phyloP scores from a whole-genome alignment of 1,140 invertebrate genomes.

The Euborellia annulipes region DNA sequence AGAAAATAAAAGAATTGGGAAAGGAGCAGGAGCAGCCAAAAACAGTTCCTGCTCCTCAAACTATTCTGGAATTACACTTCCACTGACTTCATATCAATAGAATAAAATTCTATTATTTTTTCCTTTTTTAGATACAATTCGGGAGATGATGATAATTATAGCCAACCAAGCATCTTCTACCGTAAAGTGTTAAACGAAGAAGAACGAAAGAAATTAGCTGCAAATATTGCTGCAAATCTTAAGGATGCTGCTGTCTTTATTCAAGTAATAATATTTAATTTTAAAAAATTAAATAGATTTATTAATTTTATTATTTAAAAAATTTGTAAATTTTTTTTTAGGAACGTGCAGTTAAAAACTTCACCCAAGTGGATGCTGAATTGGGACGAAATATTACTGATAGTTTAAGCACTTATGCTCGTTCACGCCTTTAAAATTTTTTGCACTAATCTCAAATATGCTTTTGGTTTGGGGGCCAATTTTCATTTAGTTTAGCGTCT shows the following conservation, averaged over 20 bases:
- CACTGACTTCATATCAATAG: neutral
- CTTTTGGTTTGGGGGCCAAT: no score
- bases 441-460: no score
- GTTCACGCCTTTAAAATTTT: no score
- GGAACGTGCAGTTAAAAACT: conserved; percentile 62
- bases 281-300: neutral
- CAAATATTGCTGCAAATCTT: conserved; percentile 67
- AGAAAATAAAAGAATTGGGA: neutral
- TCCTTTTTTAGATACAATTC: conserved; percentile 46
- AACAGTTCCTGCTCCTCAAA: neutral
- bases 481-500: no score
- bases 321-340: neutral
- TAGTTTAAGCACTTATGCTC: conserved; percentile 35
- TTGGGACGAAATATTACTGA: conserved; percentile 47
- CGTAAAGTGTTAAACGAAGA: conserved; percentile 56
- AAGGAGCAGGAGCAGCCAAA: neutral
- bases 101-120: neutral
- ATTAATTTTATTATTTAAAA: neutral
- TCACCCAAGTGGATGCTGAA: conserved; percentile 44
- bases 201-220: conserved; percentile 51
- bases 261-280: conserved; percentile 29
- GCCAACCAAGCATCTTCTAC: conserved; percentile 70
- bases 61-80: neutral
- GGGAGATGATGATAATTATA: conserved; percentile 78
- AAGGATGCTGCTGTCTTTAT: conserved; percentile 69